Percentiles rank a stretch among this genome's conserved stretches.
phyloP scores from a whole-genome alignment of 2,888 invertebrate genomes.

The Zhuqinia jingwanae region DNA sequence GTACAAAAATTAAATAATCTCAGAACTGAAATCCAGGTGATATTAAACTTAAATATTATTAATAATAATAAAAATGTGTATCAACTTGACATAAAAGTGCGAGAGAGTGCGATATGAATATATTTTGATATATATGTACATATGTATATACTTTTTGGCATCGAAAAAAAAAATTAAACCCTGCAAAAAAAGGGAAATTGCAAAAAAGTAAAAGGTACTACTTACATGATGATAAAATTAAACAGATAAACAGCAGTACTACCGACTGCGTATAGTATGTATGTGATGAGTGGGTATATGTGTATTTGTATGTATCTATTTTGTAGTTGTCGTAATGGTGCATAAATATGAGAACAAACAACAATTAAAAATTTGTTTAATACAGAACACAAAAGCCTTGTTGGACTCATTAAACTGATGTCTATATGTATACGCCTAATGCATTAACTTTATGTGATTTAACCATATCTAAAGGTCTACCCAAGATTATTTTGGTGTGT shows the following conservation, averaged over 20 bases:
- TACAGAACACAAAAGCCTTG: slow-evolving; percentile 22
- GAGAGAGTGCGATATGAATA: slow-evolving; percentile 3
- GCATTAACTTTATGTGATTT: background rate
- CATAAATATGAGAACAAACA: slow-evolving; percentile 31
- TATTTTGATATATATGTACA: background rate
- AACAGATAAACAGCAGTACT: background rate
- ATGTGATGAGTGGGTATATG: too few relatives aligned
- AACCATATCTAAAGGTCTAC: background rate
- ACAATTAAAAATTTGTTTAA: background rate
- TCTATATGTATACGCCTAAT: background rate
- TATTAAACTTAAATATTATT: background rate
- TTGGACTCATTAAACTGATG: background rate
- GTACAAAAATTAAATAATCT: slow-evolving; percentile 24
- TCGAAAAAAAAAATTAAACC: background rate
- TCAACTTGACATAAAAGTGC: background rate
- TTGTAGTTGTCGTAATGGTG: too few relatives aligned
- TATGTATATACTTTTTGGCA: slow-evolving; percentile 1
- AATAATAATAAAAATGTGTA: background rate
- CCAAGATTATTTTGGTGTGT: background rate
- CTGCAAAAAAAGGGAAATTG: background rate
- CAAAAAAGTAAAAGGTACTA: too few relatives aligned
- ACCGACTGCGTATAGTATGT: background rate
- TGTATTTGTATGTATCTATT: too few relatives aligned
- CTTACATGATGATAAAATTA: too few relatives aligned
- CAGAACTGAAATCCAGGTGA: background rate